Evolutionary conservation across 1,140 invertebrate genomes (phyloP).

Genomic region (Oscheius sp.): DNA sequence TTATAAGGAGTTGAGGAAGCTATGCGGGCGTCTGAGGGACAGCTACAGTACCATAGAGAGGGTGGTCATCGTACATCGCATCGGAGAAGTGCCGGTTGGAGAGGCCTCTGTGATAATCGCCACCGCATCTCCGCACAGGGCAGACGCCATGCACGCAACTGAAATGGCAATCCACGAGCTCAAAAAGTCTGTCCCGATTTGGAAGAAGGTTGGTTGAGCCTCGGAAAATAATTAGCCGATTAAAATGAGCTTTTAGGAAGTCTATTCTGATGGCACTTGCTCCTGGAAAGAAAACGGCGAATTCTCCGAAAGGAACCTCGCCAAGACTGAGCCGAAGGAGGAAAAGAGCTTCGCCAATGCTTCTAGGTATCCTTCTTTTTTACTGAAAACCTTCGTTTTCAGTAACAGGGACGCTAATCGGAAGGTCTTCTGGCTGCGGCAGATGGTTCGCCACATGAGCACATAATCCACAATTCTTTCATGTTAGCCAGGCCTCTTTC

Average conservation of each 20-base stretch:
- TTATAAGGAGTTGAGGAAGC: slow-evolving; percentile 36
- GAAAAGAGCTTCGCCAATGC: slow-evolving; percentile 15
- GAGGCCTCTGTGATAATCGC: slow-evolving; percentile 87
- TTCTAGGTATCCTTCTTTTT: neutral
- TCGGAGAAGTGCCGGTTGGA: slow-evolving; percentile 74
- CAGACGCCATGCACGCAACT: slow-evolving; percentile 77
- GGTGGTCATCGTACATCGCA: slow-evolving; percentile 36
- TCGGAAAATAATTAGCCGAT: slow-evolving; percentile 10
- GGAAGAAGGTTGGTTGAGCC: slow-evolving; percentile 77
- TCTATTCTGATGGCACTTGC: slow-evolving; percentile 6
- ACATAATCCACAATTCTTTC: too few relatives aligned
- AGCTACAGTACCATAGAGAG: slow-evolving; percentile 18
- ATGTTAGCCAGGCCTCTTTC: too few relatives aligned
- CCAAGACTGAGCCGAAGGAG: neutral
- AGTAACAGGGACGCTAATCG: neutral
- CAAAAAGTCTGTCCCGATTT: slow-evolving; percentile 85
- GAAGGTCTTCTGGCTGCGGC: slow-evolving; percentile 10
- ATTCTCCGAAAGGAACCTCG: neutral
- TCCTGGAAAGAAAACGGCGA: slow-evolving; percentile 26
- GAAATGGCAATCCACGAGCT: slow-evolving; percentile 79
- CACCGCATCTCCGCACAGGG: slow-evolving; percentile 79
- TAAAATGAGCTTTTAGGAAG: slow-evolving; percentile 3
- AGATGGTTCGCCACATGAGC: neutral
- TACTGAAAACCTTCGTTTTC: neutral
- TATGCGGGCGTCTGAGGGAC: slow-evolving; percentile 24